Evolutionary conservation across 2,888 invertebrate species (phyloP), one percentile per base, ranked within the genome.

Genomic region (Cantharis flavilabris): DNA sequence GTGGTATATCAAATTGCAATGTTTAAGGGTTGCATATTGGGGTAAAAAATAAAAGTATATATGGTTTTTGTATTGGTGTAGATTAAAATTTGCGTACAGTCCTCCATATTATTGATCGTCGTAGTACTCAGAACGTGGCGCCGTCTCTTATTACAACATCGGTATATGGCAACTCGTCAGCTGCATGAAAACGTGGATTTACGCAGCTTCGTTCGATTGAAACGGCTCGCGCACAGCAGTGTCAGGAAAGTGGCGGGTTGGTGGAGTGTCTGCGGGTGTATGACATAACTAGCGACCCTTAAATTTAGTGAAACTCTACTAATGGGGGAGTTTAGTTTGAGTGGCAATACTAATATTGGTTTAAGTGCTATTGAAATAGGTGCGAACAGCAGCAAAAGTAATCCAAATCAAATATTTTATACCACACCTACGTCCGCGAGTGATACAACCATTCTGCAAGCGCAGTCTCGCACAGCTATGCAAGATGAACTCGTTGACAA

Each of bases 261-360:
- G 86, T 85, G 85, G 85, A 86, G 86, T 84, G 86, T 85, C 81
- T 80, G 79, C 82, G 83, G 81, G 81, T 81, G 80, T 82, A 83
- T 84, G 84, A 84, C 83, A 83, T 83, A 84, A 83, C 84, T 82
- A 81, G 81, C 81, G 81, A 78, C 83, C 83, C 84, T 84, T 80
- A 75, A 76, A 81, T 80, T 83, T 83, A 82, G 84, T 85, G 85
- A 85, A 86, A 86, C 85, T 86, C 85, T 85, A 85, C 87, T 88
- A 86, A 89, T 88, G 88, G 89, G 89, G 86, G 89, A 89, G 85
- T 89, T 88, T 86, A 88, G 86, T 86, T 87, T 88, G 84, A 88
- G 87, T 87, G 87, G 86, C 82, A 88, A 87, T 86, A 84, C 88
- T 83, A 88, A 87, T 84, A 88, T 88, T 83, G 88, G 87, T 85